Evolutionary conservation across 2,113 vertebrate species (phyloP), one percentile per base, ranked within the genome.

Genomic region (Hemicordylus capensis): DNA sequence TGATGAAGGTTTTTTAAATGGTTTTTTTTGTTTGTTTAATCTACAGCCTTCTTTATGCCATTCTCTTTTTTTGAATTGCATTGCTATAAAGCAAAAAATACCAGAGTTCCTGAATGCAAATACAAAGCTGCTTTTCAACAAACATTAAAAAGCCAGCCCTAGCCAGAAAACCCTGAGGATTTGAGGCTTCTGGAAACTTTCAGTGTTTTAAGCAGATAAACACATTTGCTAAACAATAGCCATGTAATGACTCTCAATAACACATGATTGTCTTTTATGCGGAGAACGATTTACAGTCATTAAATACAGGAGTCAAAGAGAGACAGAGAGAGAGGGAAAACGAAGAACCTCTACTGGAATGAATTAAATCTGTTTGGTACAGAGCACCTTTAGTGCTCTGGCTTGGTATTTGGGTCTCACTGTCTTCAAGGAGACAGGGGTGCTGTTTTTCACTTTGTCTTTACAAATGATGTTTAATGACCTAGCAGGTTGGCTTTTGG

Each of bases 241-340:
- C 83, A 91, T 6, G 17, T 59, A 87, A 86, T 66, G 79, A 89
- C 59, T 93, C 81, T 90, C 89, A 87, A 91, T 95, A 94, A 89
- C 86, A 61, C 0, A 15, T 89, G 83, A 54, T 87, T 76, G 77
- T 93, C 91, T 96, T 89, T 95, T 87, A 87, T 63, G 64, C 42
- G 76, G 88, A 90, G 85, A 95, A 86, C 85, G 92, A 94, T 93
- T 95, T 96, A 85, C 84, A 90, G 86, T 90, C 86, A 95, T 95
- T 95, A 94, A 88, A 89, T 91, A 85, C 37, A 89, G 81, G 87
- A 91, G 92, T 89, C 88, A 86, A 75, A 74, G 70, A 85, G 85
- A 95, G 89, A 88, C 89, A 87, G 81, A 51, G 48, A 95, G 89
- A 88, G 89, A 87, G 82, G 91, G 89, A 95, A 93, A 93, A 94